These are phyloP conservation scores for Falco biarmicus DNA, from an alignment of 2,797 vertebrate species.

Conservation along the genomic window DNA sequence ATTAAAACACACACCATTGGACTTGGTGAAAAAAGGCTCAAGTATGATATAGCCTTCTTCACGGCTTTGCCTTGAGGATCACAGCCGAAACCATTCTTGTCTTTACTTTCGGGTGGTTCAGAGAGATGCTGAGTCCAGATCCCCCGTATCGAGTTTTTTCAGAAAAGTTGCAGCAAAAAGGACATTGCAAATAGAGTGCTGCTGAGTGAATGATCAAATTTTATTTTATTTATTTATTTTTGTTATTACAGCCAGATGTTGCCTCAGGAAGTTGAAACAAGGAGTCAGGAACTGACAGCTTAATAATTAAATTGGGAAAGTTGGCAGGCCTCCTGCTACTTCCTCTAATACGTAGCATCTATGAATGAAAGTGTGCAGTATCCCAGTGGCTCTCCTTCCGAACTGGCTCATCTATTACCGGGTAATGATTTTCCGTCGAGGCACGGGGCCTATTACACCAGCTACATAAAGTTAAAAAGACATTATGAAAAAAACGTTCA, in stretches of 20 bases:
- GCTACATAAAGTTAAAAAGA: constrained; percentile 81
- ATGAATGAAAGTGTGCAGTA: constrained; percentile 70
- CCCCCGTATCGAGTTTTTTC: background rate
- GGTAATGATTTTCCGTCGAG: constrained; percentile 79
- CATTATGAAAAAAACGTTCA: constrained; percentile 73
- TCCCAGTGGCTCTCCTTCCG: constrained; percentile 70
- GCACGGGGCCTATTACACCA: constrained; percentile 75
- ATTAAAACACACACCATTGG: background rate
- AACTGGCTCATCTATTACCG: constrained; percentile 75
- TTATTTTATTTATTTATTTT: constrained; percentile 68
- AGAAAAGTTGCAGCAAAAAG: constrained; percentile 29
- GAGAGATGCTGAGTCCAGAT: background rate
- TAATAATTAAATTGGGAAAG: constrained; percentile 73
- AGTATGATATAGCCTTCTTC: background rate
- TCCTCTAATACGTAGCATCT: constrained; percentile 58
- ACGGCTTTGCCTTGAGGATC: background rate
- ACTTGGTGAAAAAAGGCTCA: background rate
- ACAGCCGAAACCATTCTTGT: background rate
- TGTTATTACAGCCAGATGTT: constrained; percentile 72
- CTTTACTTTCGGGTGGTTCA: background rate
- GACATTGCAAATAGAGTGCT: constrained; percentile 23
- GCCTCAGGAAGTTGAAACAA: constrained; percentile 74
- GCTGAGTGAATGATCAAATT: constrained; percentile 45
- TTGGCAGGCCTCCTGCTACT: constrained; percentile 67
- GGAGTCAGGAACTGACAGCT: constrained; percentile 66